Conservation (phyloP, 2,888 invertebrate genomes). For the Emesis russula region DNA sequence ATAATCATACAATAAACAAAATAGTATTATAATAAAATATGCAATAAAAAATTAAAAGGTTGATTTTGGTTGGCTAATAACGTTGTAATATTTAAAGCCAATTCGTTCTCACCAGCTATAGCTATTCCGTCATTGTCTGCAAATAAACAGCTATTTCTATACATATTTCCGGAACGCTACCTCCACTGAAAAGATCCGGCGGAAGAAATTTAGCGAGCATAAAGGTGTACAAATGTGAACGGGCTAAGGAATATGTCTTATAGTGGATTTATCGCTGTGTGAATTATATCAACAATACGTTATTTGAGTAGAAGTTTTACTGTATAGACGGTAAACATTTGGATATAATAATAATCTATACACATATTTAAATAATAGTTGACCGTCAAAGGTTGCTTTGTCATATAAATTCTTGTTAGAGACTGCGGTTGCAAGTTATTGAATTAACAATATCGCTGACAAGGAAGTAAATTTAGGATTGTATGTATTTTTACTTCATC, state of each 20-base stretch:
- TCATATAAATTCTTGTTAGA: too few species aligned
- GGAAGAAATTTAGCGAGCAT: slow-evolving; percentile 25
- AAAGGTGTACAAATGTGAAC: slow-evolving; percentile 23
- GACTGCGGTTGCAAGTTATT: too few species aligned
- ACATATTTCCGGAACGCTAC: slow-evolving; percentile 25
- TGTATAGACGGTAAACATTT: too few species aligned
- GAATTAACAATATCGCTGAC: too few species aligned
- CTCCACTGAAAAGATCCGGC: slow-evolving; percentile 20
- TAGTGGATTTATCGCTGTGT: slow-evolving; percentile 7
- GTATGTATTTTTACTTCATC: too few species aligned
- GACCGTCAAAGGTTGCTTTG: too few species aligned
- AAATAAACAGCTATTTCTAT: slow-evolving; percentile 22
- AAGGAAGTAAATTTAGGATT: too few species aligned
- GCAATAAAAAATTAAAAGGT: too few species aligned
- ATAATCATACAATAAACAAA: too few species aligned
- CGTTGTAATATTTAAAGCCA: neutral
- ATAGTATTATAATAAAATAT: too few species aligned
- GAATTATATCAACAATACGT: neutral
- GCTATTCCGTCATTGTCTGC: slow-evolving; percentile 7
- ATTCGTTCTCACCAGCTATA: neutral
- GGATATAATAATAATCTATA: too few species aligned
- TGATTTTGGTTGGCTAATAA: neutral
- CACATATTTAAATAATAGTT: too few species aligned
- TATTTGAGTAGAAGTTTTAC: neutral
- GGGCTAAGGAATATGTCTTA: slow-evolving; percentile 20